Base-by-base conservation (phyloP, 2,113 vertebrate genomes). In the Oxygymnocypris stewartii region DNA sequence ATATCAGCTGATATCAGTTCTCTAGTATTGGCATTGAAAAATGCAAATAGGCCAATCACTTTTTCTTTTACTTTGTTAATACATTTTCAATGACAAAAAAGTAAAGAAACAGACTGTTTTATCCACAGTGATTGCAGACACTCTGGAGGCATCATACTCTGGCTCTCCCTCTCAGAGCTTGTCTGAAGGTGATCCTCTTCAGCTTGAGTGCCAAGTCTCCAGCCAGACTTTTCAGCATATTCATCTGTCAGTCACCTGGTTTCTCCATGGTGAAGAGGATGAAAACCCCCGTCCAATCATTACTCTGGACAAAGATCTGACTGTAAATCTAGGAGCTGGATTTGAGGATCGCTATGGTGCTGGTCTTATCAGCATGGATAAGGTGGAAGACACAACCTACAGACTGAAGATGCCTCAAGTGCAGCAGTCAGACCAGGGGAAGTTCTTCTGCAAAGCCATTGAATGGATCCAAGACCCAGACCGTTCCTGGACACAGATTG, bases 391-490 rank as follows among this genome's bases (percentile, higher is more conserved):
- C 31, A 80, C 92, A 12, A 91, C 81, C 0, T 99, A 96, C 92
- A 96, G 87, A 85, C 93, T 99, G 20, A 89, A 86, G 59, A 84
- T 99, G 0, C 0, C 18, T 42, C 90, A 82, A 4, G 79, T 95
- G 20, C 88, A 93, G 92, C 84, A 69, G 0, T 94, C 95, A 0
- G 97, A 98, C 87, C 90, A 91, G 77, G 97, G 97, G 0, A 88
- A 89, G 51, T 87, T 98, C 84, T 96, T 94, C 92, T 99, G 97
- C 5, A 92, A 94, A 78, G 96, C 94, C 3, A 87, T 89, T 0
- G 97, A 99, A 82, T 98, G 97, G 97, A 97, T 98, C 73, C 95
- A 97, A 91, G 97, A 99, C 85, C 96, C 96, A 0, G 96, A 97
- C 81, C 79, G 89, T 61, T 95, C 90, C 0, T 99, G 98, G 97